Percentiles rank a stretch among this genome's conserved stretches.
Conservation (phyloP, 2,113 vertebrate species). For the Delphinapterus leucas region DNA sequence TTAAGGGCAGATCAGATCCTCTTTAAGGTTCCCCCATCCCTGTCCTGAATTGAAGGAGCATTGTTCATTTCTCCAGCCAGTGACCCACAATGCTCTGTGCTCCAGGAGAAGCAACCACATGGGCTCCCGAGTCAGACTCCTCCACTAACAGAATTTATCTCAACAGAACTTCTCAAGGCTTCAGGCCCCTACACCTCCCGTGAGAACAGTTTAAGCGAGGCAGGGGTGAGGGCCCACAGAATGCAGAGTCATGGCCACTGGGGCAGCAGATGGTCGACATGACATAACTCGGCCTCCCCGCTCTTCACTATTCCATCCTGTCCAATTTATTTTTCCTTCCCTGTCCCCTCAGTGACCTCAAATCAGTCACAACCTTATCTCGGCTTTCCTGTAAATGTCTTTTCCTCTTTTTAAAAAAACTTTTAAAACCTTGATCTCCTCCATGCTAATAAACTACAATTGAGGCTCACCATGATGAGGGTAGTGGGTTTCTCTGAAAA, state of each 20-base stretch:
- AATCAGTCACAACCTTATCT: slow-evolving; percentile 45
- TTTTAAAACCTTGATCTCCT: neutral
- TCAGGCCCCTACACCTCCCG: neutral
- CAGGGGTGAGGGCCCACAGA: neutral
- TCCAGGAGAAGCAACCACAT: neutral
- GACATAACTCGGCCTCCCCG: neutral
- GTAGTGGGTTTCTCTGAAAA: neutral
- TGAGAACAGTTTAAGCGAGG: neutral
- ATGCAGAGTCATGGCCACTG: neutral
- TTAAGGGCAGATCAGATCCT: neutral
- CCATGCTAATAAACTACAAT: neutral
- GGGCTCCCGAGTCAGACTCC: neutral
- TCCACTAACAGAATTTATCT: neutral
- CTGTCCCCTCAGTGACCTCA: neutral
- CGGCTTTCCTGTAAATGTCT: slow-evolving; percentile 33
- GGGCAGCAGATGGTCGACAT: neutral
- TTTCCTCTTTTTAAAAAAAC: neutral
- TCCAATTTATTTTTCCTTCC: slow-evolving; percentile 23
- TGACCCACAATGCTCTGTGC: neutral
- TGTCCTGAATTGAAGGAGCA: neutral
- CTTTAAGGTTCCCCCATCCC: neutral
- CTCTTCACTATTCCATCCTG: slow-evolving; percentile 34
- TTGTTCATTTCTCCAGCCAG: neutral
- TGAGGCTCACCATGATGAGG: neutral
- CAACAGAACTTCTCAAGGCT: neutral